Evolutionary conservation across 2,888 invertebrate species (phyloP), one percentile per base, ranked within the genome.

Genomic region (Achlya flavicornis): DNA sequence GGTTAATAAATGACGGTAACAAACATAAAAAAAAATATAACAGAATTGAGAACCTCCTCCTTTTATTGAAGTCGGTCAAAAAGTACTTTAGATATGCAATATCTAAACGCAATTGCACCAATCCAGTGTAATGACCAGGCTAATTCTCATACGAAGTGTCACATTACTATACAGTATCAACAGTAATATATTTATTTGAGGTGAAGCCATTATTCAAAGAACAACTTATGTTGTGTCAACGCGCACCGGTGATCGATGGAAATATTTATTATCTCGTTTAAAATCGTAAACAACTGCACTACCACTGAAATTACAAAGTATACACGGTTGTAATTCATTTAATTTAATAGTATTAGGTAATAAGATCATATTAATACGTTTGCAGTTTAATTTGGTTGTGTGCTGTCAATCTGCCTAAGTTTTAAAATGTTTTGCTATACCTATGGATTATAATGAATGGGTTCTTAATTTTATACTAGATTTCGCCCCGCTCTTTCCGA

Each of bases 181-280:
- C 58, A 32, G 41, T 26, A 41, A 59, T 41, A 12, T 59, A 41
- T 59, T 59, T 41, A 60, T 60, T 11, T 4, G n/a, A 59, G 14
- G 7, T 53, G 19, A 16, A 38, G 35, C 4, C 16, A 38, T 59
- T 19, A 63, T 48, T 66, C 53, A 64, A 53, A 46, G n/a, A 46
- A 61, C 66, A 57, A 68, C 65, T 69, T 64, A 68, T 67, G 71
- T 78, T 73, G 78, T 82, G 84, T 81, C 78, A 71, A 75, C 80
- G 76, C 73, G 67, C 64, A 71, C 76, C 72, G 10, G 70, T 82
- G 81, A 83, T 83, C 75, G 81, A 82, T 81, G 70, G 62, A 70
- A 78, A 75, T 78, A 76, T 81, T 81, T 80, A 81, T 74, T 67
- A 75, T 75, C 75, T 67, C 66, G 77, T 71, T 71, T 70, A 70